Conservation (phyloP, 2,888 invertebrate species). For the Eupithecia centaureata region DNA sequence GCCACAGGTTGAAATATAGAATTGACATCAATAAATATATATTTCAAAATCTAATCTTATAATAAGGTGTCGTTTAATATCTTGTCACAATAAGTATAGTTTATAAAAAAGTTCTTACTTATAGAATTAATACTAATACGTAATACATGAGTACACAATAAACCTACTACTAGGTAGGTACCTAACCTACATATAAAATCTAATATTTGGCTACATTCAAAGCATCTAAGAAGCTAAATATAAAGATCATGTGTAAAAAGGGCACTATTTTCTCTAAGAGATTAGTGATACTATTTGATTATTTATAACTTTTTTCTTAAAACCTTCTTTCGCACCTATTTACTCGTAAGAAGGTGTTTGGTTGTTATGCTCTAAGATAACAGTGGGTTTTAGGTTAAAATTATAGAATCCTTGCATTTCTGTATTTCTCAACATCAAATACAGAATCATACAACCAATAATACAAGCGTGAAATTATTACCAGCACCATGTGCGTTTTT, state of each 20-base stretch:
- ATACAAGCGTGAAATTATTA: not conserved
- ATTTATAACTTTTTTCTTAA: too few relatives aligned
- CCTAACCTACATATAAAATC: too few relatives aligned
- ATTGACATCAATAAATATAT: not conserved
- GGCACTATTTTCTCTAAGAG: too few relatives aligned
- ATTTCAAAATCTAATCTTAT: not conserved
- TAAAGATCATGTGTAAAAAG: not conserved
- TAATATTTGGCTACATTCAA: not conserved
- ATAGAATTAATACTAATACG: not conserved
- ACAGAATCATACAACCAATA: not conserved
- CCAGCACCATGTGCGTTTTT: not conserved
- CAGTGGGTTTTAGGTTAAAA: too few relatives aligned
- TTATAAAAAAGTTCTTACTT: constrained; percentile 1
- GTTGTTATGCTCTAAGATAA: too few relatives aligned
- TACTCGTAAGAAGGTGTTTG: too few relatives aligned
- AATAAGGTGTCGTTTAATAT: not conserved
- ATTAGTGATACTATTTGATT: not conserved
- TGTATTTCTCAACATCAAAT: too few relatives aligned
- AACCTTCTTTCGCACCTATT: too few relatives aligned
- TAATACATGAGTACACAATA: not conserved
- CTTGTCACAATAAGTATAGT: not conserved
- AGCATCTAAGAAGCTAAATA: not conserved
- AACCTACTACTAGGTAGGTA: not conserved
- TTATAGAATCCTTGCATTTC: too few relatives aligned
- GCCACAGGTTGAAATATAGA: not conserved